phyloP scores from a whole-genome alignment of 1,140 invertebrate species.

The Sitobion miscanthi region DNA sequence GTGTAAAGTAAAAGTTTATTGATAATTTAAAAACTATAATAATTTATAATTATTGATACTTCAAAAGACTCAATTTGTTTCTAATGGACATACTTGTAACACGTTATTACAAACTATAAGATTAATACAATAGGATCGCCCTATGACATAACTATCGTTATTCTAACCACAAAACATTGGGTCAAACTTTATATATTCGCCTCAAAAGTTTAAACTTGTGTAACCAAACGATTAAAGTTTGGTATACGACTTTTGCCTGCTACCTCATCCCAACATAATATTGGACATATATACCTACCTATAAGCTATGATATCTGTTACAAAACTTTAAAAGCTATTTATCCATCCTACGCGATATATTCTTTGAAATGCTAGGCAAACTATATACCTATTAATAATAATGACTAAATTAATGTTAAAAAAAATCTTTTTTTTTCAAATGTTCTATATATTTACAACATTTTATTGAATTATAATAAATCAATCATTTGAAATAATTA shows the following conservation, averaged over 20 bases:
- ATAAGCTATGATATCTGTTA: neutral
- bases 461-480: neutral
- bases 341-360: neutral
- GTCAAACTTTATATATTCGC: slow-evolving; percentile 14
- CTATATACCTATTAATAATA: neutral
- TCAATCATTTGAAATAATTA: neutral
- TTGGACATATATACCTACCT: too few relatives aligned
- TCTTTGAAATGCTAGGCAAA: slow-evolving; percentile 17
- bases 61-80: neutral
- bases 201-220: slow-evolving; percentile 42
- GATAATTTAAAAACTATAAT: neutral
- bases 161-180: slow-evolving; percentile 35
- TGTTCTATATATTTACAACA: neutral
- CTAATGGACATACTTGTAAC: neutral
- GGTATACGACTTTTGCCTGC: slow-evolving; percentile 25
- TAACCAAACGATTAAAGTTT: slow-evolving; percentile 53
- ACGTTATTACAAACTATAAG: neutral
- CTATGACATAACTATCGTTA: neutral
- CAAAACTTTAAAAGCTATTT: slow-evolving; percentile 28
- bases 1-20: neutral
- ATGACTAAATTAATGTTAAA: neutral
- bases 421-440: neutral
- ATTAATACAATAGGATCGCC: neutral
- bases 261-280: neutral
- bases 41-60: neutral